Percentiles rank a stretch among this genome's conserved stretches.
phyloP scores from a whole-genome alignment of 1,140 invertebrate species.

The Drosophila guanche region DNA sequence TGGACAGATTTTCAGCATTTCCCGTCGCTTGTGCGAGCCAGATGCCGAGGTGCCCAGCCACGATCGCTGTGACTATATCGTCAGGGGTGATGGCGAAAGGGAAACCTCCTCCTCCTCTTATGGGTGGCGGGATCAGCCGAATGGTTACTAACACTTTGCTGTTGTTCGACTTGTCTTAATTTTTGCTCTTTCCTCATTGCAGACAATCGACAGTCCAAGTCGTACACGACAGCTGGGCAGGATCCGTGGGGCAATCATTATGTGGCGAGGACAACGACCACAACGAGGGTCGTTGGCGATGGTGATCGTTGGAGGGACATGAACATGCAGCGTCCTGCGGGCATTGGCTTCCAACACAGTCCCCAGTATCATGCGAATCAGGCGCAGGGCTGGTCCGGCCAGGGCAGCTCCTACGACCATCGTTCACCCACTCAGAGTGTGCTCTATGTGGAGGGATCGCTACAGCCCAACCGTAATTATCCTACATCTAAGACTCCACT shows the following conservation, averaged over 20 bases:
- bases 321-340: slow-evolving; percentile 69
- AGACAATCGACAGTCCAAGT: slow-evolving; percentile 59
- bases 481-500: slow-evolving; percentile 58
- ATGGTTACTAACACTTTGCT: slow-evolving; percentile 62
- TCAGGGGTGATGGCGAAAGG: background rate
- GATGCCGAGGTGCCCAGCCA: slow-evolving; percentile 39
- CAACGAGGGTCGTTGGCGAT: slow-evolving; percentile 9
- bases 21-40: slow-evolving; percentile 48
- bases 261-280: slow-evolving; percentile 35
- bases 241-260: slow-evolving; percentile 33
- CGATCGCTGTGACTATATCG: slow-evolving; percentile 49
- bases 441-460: slow-evolving; percentile 69
- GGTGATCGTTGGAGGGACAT: slow-evolving; percentile 74
- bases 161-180: slow-evolving; percentile 5
- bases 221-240: slow-evolving; percentile 13
- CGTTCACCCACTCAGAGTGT: slow-evolving; percentile 55
- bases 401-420: slow-evolving; percentile 42
- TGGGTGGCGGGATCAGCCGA: slow-evolving; percentile 41
- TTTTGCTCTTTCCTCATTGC: slow-evolving; percentile 20
- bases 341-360: slow-evolving; percentile 38
- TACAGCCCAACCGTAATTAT: slow-evolving; percentile 81
- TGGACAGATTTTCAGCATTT: slow-evolving; percentile 64
- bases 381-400: slow-evolving; percentile 43
- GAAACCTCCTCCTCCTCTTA: background rate
- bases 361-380: background rate